Evolutionary conservation across 1,140 invertebrate species (phyloP), one percentile per base, ranked within the genome.

Genomic region (Diorhabda carinulata): DNA sequence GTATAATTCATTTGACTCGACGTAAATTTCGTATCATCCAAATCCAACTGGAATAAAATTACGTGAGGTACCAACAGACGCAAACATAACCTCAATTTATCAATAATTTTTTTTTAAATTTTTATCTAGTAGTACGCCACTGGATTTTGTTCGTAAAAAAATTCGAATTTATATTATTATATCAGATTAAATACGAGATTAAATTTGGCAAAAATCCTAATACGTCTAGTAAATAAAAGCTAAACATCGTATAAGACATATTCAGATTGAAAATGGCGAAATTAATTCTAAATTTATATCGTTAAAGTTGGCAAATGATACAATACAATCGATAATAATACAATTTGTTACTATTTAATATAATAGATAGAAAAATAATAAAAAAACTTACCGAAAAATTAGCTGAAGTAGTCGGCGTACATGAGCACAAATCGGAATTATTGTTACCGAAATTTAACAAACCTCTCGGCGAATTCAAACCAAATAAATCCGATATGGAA

Each of bases 401-500:
- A 71, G 77, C 58, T 43, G 77, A 61, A 73, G 71, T 70, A 47
- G 73, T 73, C 68, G 82, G 77, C 25, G 73, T 81, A 62, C 72
- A 72, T 43, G 71, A 78, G 52, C 52, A 68, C 25, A 76, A 64
- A 62, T 71, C 73, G 44, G 72, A 66, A 59, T 70, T 67, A 63
- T 74, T 52, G 47, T 52, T 70, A 43, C 73, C 72, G 56, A 78
- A 78, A 62, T 78, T 81, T 76, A 86, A 77, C 58, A 85, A 72
- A 61, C 83, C 85, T 61, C 84, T 80, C 10, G 84, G 82, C 57
- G 84, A 80, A 74, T 83, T 83, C 56, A 86, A 74, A 47, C 84
- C 84, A 58, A 87, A 81, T 67, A 86, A 76, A 75, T 86, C 85
- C 58, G 83, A 79, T 70, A 86, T 83, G 5, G 65, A 67, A 47